Percentiles rank a stretch among this genome's conserved stretches.
Evolutionary conservation across 2,888 invertebrate species (phyloP).

Genomic region (Drosophila incognita): DNA sequence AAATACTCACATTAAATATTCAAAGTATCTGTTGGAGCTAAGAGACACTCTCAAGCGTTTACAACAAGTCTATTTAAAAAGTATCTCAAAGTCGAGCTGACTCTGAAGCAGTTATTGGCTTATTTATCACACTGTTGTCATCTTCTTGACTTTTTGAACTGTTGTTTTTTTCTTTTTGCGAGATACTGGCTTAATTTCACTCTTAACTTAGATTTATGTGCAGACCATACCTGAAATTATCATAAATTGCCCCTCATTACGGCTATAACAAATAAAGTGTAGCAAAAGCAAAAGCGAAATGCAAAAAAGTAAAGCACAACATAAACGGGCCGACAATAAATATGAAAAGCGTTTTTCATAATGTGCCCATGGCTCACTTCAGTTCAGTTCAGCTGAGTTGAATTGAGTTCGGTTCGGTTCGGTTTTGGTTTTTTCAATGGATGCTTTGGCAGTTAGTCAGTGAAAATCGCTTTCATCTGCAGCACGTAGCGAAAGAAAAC

Average conservation of each 20-base stretch:
- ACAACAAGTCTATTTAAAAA: neutral
- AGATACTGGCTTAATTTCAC: constrained; percentile 66
- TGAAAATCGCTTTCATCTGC: constrained; percentile 66
- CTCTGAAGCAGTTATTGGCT: neutral
- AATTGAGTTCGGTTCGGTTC: constrained; percentile 18
- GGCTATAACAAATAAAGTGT: constrained; percentile 50
- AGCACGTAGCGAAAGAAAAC: constrained; percentile 39
- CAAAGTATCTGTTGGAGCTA: neutral
- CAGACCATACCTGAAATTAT: constrained; percentile 72
- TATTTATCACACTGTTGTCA: constrained; percentile 27
- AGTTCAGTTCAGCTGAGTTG: constrained; percentile 25
- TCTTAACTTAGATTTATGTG: constrained; percentile 73
- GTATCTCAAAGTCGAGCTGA: constrained; percentile 1
- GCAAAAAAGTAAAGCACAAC: constrained; percentile 33
- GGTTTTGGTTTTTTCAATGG: constrained; percentile 18
- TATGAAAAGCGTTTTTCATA: constrained; percentile 71
- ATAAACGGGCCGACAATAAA: constrained; percentile 68
- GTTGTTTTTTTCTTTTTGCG: neutral
- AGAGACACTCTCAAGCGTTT: neutral
- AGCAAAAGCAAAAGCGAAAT: constrained; percentile 26
- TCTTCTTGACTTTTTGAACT: constrained; percentile 50
- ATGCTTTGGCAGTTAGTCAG: constrained; percentile 25
- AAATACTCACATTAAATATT: neutral
- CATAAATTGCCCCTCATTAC: constrained; percentile 78
- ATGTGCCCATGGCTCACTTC: constrained; percentile 16